Conservation (phyloP, 1,140 invertebrate genomes). For the Drosophila setifemur region DNA sequence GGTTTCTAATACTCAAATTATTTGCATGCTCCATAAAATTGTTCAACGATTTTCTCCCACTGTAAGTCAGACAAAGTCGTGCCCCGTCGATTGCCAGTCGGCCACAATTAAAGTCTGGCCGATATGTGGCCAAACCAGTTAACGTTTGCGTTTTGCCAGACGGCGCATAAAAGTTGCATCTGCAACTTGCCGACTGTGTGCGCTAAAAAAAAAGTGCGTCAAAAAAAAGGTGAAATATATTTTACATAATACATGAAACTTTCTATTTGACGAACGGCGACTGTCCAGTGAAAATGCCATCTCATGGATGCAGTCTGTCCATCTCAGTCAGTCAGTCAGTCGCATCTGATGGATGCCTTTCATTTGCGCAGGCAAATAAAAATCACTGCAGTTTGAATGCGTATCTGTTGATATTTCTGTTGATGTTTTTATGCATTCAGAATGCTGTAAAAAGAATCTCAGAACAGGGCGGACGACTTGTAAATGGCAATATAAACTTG, state of each 20-base stretch:
- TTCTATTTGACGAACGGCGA: conserved; percentile 58
- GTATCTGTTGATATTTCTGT: conserved; percentile 22
- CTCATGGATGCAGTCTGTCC: conserved; percentile 23
- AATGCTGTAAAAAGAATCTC: conserved; percentile 42
- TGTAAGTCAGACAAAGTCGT: conserved; percentile 12
- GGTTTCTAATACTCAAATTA: too few species aligned
- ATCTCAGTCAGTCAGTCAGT: conserved; percentile 25
- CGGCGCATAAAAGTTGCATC: conserved; percentile 32
- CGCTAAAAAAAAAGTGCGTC: conserved; percentile 43
- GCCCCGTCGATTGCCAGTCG: conserved; percentile 10
- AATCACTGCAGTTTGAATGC: conserved; percentile 10
- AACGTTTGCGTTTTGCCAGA: conserved; percentile 35
- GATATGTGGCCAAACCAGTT: conserved; percentile 56
- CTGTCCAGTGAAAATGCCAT: conserved; percentile 20
- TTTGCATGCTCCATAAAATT: too few species aligned
- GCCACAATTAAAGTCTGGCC: conserved; percentile 60
- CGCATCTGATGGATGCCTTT: conserved; percentile 50
- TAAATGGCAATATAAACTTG: conserved; percentile 62
- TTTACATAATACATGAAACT: conserved; percentile 66
- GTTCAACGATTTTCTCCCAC: neutral
- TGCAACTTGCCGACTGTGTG: too few species aligned
- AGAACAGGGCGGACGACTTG: conserved; percentile 20
- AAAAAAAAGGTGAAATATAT: conserved; percentile 33
- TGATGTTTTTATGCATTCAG: conserved; percentile 31
- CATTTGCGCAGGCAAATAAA: conserved; percentile 41